Evolutionary conservation across 2,797 vertebrate species (phyloP).

Genomic region (Distichodus sexfasciatus): DNA sequence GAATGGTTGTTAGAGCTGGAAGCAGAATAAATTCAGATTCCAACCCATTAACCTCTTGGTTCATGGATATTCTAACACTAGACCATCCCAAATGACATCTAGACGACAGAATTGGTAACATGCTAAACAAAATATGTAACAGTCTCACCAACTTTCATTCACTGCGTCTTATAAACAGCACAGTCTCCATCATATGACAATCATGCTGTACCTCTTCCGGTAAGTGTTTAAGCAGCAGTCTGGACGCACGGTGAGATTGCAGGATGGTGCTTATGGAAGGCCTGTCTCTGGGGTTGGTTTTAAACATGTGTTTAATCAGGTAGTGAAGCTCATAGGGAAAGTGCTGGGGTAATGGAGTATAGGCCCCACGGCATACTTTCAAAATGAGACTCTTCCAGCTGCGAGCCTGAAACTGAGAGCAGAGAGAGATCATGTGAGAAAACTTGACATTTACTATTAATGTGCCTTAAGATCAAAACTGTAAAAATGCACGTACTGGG

Average conservation of each 20-base stretch:
- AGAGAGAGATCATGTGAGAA: not conserved
- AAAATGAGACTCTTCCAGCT: conserved; percentile 94
- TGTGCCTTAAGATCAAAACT: not conserved
- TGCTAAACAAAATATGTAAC: no score
- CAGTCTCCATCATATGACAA: no score
- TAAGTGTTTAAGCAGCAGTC: conserved; percentile 68
- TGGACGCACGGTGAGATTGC: conserved; percentile 73
- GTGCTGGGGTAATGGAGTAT: conserved; percentile 78
- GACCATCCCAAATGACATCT: no score
- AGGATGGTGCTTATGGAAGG: conserved; percentile 88
- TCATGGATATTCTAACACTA: no score
- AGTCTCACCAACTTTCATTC: no score
- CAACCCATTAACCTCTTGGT: no score
- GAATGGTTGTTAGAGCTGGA: no score
- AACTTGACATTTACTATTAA: not conserved
- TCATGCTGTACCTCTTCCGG: conserved; percentile 71
- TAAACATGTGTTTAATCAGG: conserved; percentile 90
- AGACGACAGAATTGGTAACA: not conserved
- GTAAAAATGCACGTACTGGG: conserved; percentile 71
- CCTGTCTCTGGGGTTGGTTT: conserved; percentile 82
- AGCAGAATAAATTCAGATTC: no score
- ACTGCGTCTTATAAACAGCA: no score
- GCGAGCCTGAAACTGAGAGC: conserved; percentile 84
- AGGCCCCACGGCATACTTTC: conserved; percentile 88
- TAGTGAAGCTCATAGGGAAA: conserved; percentile 86